Percentiles rank a stretch among this genome's conserved stretches.
These are phyloP conservation scores for Chelonus formosanus DNA, from an alignment of 2,888 invertebrate species.

Conservation along the genomic window DNA sequence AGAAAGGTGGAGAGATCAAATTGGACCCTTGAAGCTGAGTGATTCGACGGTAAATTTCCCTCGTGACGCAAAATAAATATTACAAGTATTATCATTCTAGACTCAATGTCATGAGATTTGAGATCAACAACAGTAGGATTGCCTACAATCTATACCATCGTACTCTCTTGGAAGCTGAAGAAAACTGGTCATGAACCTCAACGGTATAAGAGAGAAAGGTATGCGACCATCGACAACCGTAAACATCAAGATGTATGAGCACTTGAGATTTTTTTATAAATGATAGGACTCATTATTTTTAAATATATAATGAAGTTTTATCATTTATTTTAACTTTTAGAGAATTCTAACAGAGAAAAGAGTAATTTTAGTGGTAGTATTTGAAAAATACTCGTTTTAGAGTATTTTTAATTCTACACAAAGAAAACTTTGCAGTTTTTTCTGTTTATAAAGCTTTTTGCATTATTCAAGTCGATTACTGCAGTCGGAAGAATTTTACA, in stretches of 20 bases:
- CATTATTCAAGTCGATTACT: too few species aligned
- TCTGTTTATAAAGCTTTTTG: too few species aligned
- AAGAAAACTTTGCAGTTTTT: too few species aligned
- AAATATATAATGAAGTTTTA: too few species aligned
- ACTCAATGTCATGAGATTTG: slow-evolving; percentile 9
- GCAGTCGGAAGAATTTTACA: too few species aligned
- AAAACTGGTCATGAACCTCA: slow-evolving; percentile 30
- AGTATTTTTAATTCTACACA: too few species aligned
- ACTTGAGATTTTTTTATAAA: too few species aligned
- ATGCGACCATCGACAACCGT: slow-evolving; percentile 15
- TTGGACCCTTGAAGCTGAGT: slow-evolving; percentile 38
- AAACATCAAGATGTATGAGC: neutral
- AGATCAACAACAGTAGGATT: neutral
- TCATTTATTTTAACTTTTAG: too few species aligned
- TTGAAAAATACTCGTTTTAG: too few species aligned
- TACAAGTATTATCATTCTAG: slow-evolving; percentile 16
- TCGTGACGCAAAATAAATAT: slow-evolving; percentile 18
- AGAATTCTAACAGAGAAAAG: too few species aligned
- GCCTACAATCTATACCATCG: neutral
- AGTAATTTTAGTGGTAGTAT: too few species aligned
- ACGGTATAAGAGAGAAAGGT: slow-evolving; percentile 23
- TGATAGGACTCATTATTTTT: too few species aligned
- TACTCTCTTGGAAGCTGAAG: neutral
- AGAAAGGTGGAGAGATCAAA: slow-evolving; percentile 1
- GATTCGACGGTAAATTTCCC: slow-evolving; percentile 31